These are phyloP conservation scores for Halichoerus grypus DNA, from an alignment of 2,113 vertebrate species.

Conservation along the genomic window DNA sequence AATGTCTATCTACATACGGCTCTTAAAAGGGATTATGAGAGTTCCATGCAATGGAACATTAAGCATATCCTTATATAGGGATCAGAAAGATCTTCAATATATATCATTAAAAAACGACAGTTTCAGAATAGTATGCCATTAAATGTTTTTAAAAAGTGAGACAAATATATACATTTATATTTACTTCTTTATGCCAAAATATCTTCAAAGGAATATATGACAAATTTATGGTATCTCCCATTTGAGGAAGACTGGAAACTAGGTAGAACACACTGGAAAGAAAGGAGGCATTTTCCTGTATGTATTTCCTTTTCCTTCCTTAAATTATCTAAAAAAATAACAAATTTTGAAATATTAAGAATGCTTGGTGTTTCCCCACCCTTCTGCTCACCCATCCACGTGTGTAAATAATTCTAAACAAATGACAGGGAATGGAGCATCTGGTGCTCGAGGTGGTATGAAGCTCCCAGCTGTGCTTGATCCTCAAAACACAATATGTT, in stretches of 20 bases:
- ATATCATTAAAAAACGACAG: background rate
- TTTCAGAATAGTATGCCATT: background rate
- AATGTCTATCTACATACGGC: background rate
- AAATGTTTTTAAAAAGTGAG: background rate
- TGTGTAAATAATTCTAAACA: conserved; percentile 60
- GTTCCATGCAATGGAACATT: fast-evolving
- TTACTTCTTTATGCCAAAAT: background rate
- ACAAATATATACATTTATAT: background rate
- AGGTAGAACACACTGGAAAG: background rate
- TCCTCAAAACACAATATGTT: conserved; percentile 62
- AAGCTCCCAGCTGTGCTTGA: conserved; percentile 53
- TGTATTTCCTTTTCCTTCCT: background rate
- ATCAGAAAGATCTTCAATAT: background rate
- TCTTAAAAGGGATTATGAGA: background rate
- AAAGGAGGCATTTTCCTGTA: background rate
- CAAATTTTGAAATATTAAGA: background rate
- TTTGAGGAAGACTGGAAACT: background rate
- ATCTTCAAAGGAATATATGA: background rate
- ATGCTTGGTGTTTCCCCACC: background rate
- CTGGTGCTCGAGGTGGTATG: conserved; percentile 45
- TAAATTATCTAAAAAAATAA: background rate
- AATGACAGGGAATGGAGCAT: conserved; percentile 56
- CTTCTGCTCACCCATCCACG: background rate
- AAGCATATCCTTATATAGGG: fast-evolving
- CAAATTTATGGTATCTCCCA: background rate